These are phyloP conservation scores for Elephas maximus DNA, from an alignment of 2,113 vertebrate species.

Conservation along the genomic window DNA sequence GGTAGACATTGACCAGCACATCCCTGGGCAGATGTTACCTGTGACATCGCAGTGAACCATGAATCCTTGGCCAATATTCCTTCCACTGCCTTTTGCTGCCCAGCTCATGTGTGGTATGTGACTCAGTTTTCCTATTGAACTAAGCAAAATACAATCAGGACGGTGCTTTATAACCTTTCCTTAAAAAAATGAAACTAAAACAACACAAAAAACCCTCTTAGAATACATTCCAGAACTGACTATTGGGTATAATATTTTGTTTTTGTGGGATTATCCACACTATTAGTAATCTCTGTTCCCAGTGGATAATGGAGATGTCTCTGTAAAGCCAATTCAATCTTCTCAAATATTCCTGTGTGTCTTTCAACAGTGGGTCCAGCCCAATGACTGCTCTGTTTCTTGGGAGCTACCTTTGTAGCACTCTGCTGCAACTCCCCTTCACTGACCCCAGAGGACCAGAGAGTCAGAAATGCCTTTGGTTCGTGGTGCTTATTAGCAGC, in stretches of 20 bases:
- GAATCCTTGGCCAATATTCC: constrained; percentile 18
- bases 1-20: constrained; percentile 18
- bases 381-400: not conserved
- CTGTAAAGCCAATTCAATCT: not conserved
- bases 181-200: not conserved
- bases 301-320: not conserved
- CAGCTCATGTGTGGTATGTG: not conserved
- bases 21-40: not conserved
- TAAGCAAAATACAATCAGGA: constrained; percentile 17
- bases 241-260: not conserved
- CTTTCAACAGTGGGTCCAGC: not conserved
- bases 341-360: not conserved
- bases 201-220: not conserved
- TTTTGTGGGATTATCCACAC: not conserved
- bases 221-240: not conserved
- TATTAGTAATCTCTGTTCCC: constrained; percentile 2
- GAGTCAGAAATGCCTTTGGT: constrained; percentile 50
- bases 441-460: not conserved
- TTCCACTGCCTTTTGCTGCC: not conserved
- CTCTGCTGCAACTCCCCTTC: not conserved
- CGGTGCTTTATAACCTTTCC: not conserved
- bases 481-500: constrained; percentile 48
- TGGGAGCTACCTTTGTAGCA: not conserved
- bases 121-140: not conserved
- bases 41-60: not conserved